Evolutionary conservation across 2,888 invertebrate species (phyloP).

Genomic region (Ectemnius continuus): DNA sequence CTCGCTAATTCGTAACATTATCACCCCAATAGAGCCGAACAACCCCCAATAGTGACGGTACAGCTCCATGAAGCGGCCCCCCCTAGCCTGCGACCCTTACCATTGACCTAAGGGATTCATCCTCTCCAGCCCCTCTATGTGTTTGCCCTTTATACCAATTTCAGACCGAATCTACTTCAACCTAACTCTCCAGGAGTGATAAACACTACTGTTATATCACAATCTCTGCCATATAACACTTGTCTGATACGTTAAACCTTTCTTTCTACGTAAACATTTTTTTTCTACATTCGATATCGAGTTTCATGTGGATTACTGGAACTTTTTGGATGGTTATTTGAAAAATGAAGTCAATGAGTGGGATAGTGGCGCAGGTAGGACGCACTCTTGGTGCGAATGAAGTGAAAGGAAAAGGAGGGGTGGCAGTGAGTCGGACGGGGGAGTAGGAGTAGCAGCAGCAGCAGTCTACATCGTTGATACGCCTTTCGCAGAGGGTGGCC

Average conservation of each 20-base stretch:
- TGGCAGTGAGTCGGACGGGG: too few species aligned
- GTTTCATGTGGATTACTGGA: too few species aligned
- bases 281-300: too few species aligned
- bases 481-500: constrained; percentile 57
- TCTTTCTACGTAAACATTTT: too few species aligned
- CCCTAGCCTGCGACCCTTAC: constrained; percentile 62
- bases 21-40: constrained; percentile 74
- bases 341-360: too few species aligned
- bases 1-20: constrained; percentile 76
- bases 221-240: neutral
- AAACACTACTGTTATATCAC: neutral
- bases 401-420: too few species aligned
- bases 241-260: too few species aligned
- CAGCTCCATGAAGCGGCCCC: constrained; percentile 66
- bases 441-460: too few species aligned
- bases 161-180: constrained; percentile 56
- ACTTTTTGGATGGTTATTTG: too few species aligned
- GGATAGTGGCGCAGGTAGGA: too few species aligned
- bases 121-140: constrained; percentile 60
- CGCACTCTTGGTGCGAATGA: too few species aligned
- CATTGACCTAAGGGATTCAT: constrained; percentile 72
- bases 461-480: constrained; percentile 56
- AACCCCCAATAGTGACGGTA: constrained; percentile 68
- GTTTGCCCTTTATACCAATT: constrained; percentile 54
- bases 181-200: constrained; percentile 41